phyloP scores from a whole-genome alignment of 2,888 invertebrate species.

The Nematopogon swammerdamellus region DNA sequence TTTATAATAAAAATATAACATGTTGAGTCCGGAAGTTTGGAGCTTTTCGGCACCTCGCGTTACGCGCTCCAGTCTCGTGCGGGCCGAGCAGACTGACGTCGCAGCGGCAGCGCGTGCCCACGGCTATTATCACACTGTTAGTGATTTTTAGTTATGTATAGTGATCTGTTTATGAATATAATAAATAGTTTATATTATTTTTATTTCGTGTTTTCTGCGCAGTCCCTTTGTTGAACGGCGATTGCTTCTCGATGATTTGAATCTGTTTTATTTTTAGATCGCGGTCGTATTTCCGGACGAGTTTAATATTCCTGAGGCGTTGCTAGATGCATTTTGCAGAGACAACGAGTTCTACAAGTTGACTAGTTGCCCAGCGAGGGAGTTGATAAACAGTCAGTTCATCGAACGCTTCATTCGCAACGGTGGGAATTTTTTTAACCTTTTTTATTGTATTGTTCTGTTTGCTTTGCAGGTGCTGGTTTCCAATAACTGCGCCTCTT shows the following conservation, averaged over 20 bases:
- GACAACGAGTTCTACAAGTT: neutral
- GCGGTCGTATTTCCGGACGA: neutral
- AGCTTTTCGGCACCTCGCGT: neutral
- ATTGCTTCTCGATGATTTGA: too few species aligned
- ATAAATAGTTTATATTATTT: too few species aligned
- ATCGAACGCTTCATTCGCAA: neutral
- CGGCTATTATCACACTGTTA: neutral
- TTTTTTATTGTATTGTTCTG: too few species aligned
- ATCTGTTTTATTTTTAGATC: neutral
- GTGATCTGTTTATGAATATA: too few species aligned
- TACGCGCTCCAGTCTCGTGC: neutral
- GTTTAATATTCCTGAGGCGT: neutral
- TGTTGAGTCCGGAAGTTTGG: neutral
- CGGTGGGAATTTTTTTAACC: too few species aligned
- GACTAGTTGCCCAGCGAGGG: neutral
- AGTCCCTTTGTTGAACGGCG: too few species aligned
- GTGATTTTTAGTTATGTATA: too few species aligned
- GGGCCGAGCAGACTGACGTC: neutral
- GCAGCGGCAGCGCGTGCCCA: neutral
- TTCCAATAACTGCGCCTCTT: too few species aligned
- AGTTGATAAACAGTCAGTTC: neutral
- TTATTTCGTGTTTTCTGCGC: too few species aligned
- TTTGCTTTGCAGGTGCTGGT: too few species aligned
- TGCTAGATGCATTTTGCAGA: neutral
- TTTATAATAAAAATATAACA: too few species aligned